Evolutionary conservation across 2,797 vertebrate species (phyloP), one percentile per base, ranked within the genome.

Genomic region (Lepus townsendii): DNA sequence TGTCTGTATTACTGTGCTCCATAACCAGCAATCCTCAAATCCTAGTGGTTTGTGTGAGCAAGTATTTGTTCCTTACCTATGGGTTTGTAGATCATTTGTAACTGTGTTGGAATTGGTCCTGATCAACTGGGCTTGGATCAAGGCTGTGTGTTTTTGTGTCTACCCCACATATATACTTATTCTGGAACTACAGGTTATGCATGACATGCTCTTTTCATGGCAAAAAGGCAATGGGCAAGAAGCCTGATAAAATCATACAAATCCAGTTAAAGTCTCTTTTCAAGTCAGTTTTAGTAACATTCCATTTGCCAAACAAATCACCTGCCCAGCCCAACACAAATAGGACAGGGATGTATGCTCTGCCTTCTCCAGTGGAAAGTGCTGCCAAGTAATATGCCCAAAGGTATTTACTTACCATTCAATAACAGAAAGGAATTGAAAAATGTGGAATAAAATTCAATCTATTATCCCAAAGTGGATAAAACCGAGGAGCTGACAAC

Each of bases 261-360:
- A 76, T 32, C n/a, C 26, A 22, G 22, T 54, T 17, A 80, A 13
- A 63, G 17, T 60, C 75, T 92, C 57, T 24, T 27, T 57, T 95
- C 47, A 38, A n/a, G 26, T 54, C 52, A 52, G 22, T 1, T 50
- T 62, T 69, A 69, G 9, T 82, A 94, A 80, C 32, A 83, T 27
- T 88, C 24, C 86, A 73, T 54, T 86, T 68, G 42, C 47, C 83
- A 88, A 84, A 82, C n/a, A 90, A 83, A 85, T 72, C 30, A 62
- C 30, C 69, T 42, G 20, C 30, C 85, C 63, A 88, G 57, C 50
- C 68, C 68, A 88, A 82, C 42, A 84, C 19, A 79, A 69, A 73
- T 71, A 13, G 26, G 27, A 20, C n/a, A 85, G 27, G 14, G 10
- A 78, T 30, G 47, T 13, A 22, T 71, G 30, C 26, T 52, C 42